These are phyloP conservation scores for Watersipora subatra DNA, from an alignment of 1,140 invertebrate species.

Conservation along the genomic window DNA sequence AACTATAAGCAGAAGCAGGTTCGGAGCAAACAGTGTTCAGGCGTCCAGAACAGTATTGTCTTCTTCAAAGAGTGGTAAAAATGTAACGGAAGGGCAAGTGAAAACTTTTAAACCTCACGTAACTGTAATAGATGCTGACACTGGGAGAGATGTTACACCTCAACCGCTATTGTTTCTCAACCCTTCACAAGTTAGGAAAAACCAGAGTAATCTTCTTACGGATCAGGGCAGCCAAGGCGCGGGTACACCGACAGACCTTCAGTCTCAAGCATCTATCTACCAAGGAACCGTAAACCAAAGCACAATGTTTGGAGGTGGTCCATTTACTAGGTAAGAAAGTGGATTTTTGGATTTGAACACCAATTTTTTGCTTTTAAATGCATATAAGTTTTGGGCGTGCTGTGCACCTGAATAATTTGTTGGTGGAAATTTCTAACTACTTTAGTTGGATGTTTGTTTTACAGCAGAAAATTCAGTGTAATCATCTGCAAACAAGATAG, in stretches of 20 bases:
- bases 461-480: too few relatives aligned
- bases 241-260: conserved; percentile 35
- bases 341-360: too few relatives aligned
- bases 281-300: conserved; percentile 22
- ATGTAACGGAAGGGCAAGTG: neutral
- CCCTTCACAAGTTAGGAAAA: conserved; percentile 22
- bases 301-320: conserved; percentile 32
- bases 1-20: neutral
- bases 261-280: conserved; percentile 32
- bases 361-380: too few relatives aligned
- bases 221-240: conserved; percentile 22
- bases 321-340: conserved; percentile 30
- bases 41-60: conserved; percentile 11
- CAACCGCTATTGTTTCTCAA: conserved; percentile 23
- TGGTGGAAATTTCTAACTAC: too few relatives aligned
- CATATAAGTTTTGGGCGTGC: too few relatives aligned
- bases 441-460: too few relatives aligned
- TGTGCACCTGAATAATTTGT: too few relatives aligned
- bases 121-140: conserved; percentile 24
- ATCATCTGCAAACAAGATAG: too few relatives aligned
- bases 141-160: conserved; percentile 32
- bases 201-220: conserved; percentile 26
- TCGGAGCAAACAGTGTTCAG: too few relatives aligned
- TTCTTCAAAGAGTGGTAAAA: conserved; percentile 12
- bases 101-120: neutral